Conservation (phyloP, 2,797 vertebrate genomes). For the Molossus alvarezi region DNA sequence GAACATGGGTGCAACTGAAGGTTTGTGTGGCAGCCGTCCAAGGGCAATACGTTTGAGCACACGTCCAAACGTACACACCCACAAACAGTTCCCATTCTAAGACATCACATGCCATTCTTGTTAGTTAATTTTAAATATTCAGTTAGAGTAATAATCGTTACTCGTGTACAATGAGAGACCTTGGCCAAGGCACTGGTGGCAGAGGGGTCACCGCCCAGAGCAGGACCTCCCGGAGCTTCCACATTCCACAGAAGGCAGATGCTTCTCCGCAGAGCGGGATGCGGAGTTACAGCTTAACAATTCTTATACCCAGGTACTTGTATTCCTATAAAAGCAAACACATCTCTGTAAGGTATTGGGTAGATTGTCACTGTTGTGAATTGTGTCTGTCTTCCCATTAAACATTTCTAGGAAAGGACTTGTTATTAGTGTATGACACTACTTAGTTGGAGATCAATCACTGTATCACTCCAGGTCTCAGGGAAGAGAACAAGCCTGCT, state of each 20-base stretch:
- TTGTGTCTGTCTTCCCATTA: not conserved
- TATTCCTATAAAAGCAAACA: not conserved
- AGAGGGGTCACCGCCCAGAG: not conserved
- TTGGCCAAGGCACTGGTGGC: fast-evolving
- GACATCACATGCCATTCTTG: not conserved
- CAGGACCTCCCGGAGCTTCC: not conserved
- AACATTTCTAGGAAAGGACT: not conserved
- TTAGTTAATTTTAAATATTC: not conserved
- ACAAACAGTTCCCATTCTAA: not conserved
- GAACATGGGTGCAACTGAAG: not conserved
- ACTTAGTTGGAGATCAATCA: too few species aligned
- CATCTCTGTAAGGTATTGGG: not conserved
- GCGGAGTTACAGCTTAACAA: too few species aligned
- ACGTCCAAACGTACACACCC: not conserved
- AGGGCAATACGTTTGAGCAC: not conserved
- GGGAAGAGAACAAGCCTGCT: too few species aligned
- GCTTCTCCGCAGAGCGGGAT: too few species aligned
- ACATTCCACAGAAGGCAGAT: too few species aligned
- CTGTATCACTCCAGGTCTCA: too few species aligned
- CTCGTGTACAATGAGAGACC: not conserved
- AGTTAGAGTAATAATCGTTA: not conserved
- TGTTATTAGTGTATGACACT: too few species aligned
- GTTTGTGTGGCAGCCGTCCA: not conserved
- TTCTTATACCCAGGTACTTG: not conserved
- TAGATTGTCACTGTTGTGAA: not conserved